Base-by-base conservation (phyloP, 2,888 invertebrate species). In the Pseudeuparius sepicola region DNA sequence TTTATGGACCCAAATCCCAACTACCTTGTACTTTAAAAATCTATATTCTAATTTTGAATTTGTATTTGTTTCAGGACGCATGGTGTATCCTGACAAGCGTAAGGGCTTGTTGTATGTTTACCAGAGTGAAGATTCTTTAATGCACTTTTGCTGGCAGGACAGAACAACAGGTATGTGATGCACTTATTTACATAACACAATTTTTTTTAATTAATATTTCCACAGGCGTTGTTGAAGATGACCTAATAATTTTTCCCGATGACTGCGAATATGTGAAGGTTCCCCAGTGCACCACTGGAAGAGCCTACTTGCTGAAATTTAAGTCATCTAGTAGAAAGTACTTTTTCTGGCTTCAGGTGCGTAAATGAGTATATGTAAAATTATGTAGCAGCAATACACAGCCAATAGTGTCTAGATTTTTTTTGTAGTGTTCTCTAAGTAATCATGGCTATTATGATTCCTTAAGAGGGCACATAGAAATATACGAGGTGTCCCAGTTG, bases 81-180 rank as follows among this genome's bases (percentile, higher is more conserved):
- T 88, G 83, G 90, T 93, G 3, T 78, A 83, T 60, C 88, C 96
- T 2, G 94, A 96, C 59, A 87, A 86, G 48, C 78, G 94, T 52
- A 97, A 97, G 67, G 98, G 98, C 4, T 67, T 87, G 15, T 71
- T 97, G 9, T 98, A 93, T 59, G 78, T 98, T 36, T 88, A 92
- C 58, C 97, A 97, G 61, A 87, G 92, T 33, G 94, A 96, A 49
- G 98, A 98, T 63, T 88, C 90, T 1, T 64, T 98, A 37, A 94
- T 97, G 85, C 98, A 98, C 65, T 96, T 98, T 59, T 97, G 97
- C 63, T 98, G 98, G 98, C 97, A 97, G 66, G 97, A 99, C 65
- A 78, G 98, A 29, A 81, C 84, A 26, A 78, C 83, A 27, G 63
- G 57, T 53, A 48, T 23, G 13, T 28, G n/a, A n/a, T n/a, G n/a